These are phyloP conservation scores for Chloropsis hardwickii DNA, from an alignment of 2,113 vertebrate species.

Conservation along the genomic window DNA sequence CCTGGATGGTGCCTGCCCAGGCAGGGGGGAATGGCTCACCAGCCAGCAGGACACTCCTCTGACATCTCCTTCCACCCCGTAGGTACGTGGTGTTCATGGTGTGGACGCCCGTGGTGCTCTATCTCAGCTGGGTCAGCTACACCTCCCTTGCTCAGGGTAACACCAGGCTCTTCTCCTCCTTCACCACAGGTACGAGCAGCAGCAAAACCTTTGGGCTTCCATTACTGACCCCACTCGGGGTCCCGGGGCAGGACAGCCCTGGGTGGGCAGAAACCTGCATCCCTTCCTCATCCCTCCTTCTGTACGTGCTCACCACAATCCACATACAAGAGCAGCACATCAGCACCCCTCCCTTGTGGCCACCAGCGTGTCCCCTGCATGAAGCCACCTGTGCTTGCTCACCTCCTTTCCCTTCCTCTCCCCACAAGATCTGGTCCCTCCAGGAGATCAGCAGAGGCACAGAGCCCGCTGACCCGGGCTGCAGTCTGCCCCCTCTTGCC, in stretches of 20 bases:
- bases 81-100: conserved; percentile 91
- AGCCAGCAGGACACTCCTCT: not conserved
- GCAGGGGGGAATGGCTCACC: rapidly evolving
- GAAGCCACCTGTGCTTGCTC: not conserved
- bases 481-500: not conserved
- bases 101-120: conserved; percentile 89
- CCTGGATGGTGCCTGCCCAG: rapidly evolving
- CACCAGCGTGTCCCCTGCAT: not conserved
- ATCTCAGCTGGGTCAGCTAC: conserved; percentile 86
- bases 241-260: not conserved
- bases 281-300: not conserved
- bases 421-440: rapidly evolving
- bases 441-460: rapidly evolving
- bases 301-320: rapidly evolving
- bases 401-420: not conserved
- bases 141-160: conserved; percentile 78
- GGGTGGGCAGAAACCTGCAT: not conserved
- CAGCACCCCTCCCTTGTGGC: rapidly evolving
- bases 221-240: rapidly evolving
- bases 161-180: conserved; percentile 78
- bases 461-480: rapidly evolving
- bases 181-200: conserved; percentile 71
- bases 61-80: not conserved
- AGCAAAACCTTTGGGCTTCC: not conserved
- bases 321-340: rapidly evolving